Evolutionary conservation across 2,888 invertebrate species (phyloP).

Genomic region (Cheilosia pagana): DNA sequence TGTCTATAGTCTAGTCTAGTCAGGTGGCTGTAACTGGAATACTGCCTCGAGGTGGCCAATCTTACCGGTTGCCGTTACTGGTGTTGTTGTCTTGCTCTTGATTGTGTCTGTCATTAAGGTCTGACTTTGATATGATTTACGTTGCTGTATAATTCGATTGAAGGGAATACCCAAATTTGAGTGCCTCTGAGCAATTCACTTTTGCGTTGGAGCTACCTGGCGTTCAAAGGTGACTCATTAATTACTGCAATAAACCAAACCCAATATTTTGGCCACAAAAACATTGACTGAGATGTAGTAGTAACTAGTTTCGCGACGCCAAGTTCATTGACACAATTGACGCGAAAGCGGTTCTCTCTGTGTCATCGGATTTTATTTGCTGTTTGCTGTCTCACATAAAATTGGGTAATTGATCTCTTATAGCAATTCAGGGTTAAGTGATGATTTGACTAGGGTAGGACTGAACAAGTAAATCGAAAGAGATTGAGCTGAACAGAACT

Average conservation of each 20-base stretch:
- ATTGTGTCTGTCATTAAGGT: background rate
- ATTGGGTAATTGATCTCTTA: no score
- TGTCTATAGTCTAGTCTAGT: background rate
- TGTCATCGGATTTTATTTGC: no score
- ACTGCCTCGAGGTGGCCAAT: background rate
- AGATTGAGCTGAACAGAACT: no score
- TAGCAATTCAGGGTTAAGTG: no score
- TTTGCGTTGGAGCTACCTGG: background rate
- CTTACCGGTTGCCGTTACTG: background rate
- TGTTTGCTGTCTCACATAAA: no score
- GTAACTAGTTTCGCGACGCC: no score
- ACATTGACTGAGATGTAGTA: background rate
- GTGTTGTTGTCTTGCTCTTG: background rate
- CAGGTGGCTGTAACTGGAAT: background rate
- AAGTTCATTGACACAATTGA: no score
- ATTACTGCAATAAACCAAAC: background rate
- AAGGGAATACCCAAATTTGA: conserved; percentile 19
- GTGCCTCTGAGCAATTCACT: background rate
- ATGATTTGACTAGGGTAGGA: no score
- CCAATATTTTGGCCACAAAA: background rate
- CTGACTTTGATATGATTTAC: background rate
- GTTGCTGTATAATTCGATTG: conserved; percentile 6
- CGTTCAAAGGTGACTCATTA: conserved; percentile 1
- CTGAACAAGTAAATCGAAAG: no score
- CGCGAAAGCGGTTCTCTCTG: no score